Percentiles rank a stretch among this genome's conserved stretches.
Evolutionary conservation across 2,888 invertebrate species (phyloP).

Genomic region (Lithophane semibrunnea): DNA sequence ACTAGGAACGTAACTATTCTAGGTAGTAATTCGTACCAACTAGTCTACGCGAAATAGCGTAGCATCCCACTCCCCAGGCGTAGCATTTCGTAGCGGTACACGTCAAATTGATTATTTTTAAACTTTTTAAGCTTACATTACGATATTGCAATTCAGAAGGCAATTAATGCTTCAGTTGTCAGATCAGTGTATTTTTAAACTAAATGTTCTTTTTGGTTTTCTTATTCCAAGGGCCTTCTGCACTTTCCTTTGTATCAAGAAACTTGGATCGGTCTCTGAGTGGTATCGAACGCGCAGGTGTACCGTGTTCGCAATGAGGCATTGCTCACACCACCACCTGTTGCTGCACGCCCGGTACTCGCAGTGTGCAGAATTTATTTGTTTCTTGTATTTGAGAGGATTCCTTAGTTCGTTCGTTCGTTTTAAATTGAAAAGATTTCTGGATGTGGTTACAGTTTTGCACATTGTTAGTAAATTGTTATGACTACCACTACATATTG

Average conservation of each 20-base stretch:
- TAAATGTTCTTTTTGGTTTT: neutral
- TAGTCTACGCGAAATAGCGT: neutral
- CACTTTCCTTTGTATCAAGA: neutral
- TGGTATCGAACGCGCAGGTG: constrained; percentile 65
- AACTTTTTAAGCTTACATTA: neutral
- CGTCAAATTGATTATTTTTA: neutral
- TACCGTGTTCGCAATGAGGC: constrained; percentile 46
- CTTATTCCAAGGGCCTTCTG: constrained; percentile 22
- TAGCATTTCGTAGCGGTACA: neutral
- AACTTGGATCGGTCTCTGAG: constrained; percentile 49
- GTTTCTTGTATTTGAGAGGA: constrained; percentile 50
- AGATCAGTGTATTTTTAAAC: too few species aligned
- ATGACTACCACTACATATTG: too few species aligned
- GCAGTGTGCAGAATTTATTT: constrained; percentile 55
- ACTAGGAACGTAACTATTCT: neutral
- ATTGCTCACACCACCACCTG: constrained; percentile 63
- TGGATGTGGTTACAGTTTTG: neutral
- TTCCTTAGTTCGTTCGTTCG: constrained; percentile 25
- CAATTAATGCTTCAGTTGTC: neutral
- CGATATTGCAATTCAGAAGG: neutral
- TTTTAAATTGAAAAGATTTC: constrained; percentile 24
- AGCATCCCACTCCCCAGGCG: neutral
- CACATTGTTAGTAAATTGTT: neutral
- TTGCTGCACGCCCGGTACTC: constrained; percentile 60
- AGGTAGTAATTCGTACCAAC: neutral